phyloP scores from a whole-genome alignment of 2,797 vertebrate genomes.

The Myotis pilosus region DNA sequence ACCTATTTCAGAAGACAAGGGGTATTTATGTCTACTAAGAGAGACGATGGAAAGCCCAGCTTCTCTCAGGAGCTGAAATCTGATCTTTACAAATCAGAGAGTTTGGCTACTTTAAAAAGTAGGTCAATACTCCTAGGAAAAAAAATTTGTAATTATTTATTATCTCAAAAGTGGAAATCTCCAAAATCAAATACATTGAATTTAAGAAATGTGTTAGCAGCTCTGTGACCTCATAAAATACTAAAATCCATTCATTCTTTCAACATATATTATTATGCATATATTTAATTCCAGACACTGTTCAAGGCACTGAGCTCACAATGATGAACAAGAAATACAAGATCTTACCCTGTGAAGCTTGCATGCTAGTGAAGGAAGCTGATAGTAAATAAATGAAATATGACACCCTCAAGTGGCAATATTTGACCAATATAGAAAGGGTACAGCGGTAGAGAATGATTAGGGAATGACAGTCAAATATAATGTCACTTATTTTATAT shows the following conservation, averaged over 20 bases:
- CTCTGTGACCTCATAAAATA: neutral
- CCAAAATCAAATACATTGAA: neutral
- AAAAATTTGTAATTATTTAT: neutral
- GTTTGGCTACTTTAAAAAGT: slow-evolving; percentile 3
- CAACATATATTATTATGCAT: too few relatives aligned
- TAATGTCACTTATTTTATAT: neutral
- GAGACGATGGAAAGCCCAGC: neutral
- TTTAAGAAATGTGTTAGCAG: slow-evolving; percentile 4
- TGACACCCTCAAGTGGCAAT: neutral
- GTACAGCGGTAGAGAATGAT: neutral
- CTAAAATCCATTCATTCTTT: neutral
- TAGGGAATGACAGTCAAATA: neutral
- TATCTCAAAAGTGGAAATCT: neutral
- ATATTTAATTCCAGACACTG: neutral
- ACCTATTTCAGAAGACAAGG: neutral
- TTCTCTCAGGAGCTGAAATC: neutral
- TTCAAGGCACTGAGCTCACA: neutral
- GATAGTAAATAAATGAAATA: neutral
- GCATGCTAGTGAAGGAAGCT: neutral
- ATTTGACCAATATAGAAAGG: neutral
- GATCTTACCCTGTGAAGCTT: neutral
- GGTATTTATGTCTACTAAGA: neutral
- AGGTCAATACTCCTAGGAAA: neutral
- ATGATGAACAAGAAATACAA: neutral
- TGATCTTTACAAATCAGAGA: neutral